These are phyloP conservation scores for Parazoanthus darwini DNA, from an alignment of 92 coral and sea anemone genomes.

Conservation along the genomic window DNA sequence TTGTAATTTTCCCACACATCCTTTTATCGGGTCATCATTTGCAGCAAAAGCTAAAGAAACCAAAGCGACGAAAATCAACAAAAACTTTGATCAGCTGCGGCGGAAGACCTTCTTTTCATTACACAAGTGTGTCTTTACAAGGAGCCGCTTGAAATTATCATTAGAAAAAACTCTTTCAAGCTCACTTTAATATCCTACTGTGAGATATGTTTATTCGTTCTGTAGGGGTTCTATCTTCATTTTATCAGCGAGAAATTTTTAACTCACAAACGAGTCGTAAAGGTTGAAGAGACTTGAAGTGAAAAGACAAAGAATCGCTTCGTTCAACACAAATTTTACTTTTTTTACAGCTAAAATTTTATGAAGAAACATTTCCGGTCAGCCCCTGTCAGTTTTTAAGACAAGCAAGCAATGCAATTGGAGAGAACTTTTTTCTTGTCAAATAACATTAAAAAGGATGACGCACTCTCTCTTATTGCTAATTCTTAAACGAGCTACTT, in stretches of 20 bases:
- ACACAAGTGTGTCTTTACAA: neutral
- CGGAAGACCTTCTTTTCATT: slow-evolving; percentile 16
- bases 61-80: slow-evolving; percentile 1
- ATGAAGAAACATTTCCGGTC: neutral
- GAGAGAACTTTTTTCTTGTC: neutral
- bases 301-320: neutral
- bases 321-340: neutral
- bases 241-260: neutral
- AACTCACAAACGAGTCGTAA: neutral
- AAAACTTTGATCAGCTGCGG: slow-evolving; percentile 24
- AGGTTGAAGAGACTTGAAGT: neutral
- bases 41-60: neutral
- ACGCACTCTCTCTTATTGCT: neutral
- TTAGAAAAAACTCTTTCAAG: slow-evolving; percentile 21
- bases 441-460: too few relatives aligned
- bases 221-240: neutral
- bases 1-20: neutral
- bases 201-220: neutral
- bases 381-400: too few relatives aligned
- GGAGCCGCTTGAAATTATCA: neutral
- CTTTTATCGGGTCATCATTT: slow-evolving; percentile 6
- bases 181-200: slow-evolving; percentile 9
- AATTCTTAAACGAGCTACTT: neutral
- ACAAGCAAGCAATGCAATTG: neutral
- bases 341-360: neutral